Evolutionary conservation across 2,888 invertebrate genomes (phyloP), one percentile per base, ranked within the genome.

Genomic region (Cheilosia soror): DNA sequence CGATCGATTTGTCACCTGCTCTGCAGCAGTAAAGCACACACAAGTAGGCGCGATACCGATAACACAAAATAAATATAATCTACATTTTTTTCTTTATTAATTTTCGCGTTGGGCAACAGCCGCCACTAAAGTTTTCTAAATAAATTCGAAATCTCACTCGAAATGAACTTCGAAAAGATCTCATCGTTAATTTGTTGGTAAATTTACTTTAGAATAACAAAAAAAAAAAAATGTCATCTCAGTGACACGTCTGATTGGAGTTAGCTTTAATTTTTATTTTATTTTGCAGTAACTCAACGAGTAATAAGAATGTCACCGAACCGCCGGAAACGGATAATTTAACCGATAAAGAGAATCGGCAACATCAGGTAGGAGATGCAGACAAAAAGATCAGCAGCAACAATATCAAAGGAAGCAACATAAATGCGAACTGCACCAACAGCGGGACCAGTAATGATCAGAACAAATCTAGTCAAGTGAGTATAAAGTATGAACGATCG

Each of bases 391-490:
- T 69, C 29, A 57, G 2, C 66, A 73, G 31, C 69, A 77, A 51
- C 27, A 81, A 27, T 37, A 55, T 42, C 51, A 75, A 49, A 57
- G 72, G 42, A 29, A 69, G 42, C 29, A 83, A 80, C 76, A 81
- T 55, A 68, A 79, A 78, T 49, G 60, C 42, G 73, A 83, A 71
- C 53, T 75, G 29, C 62, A 51, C 73, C 7, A 79, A 44, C 63
- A 73, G 47, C 65, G 81, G 51, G 49, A 85, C 68, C 75, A 69
- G 47, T 76, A 82, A 81, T 58, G 83, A 72, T 71, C 85, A 83
- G 72, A 73, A 78, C 47, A 84, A 78, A 77, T 87, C 87, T 87
- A 87, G 87, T 88, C 88, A 88, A 80, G 88, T 88, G 80, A 88
- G 87, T 88, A 87, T 37, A 42, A 37, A 4, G 31, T 37, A n/a